phyloP scores from a whole-genome alignment of 2,113 vertebrate genomes.

The Vidua chalybeata region DNA sequence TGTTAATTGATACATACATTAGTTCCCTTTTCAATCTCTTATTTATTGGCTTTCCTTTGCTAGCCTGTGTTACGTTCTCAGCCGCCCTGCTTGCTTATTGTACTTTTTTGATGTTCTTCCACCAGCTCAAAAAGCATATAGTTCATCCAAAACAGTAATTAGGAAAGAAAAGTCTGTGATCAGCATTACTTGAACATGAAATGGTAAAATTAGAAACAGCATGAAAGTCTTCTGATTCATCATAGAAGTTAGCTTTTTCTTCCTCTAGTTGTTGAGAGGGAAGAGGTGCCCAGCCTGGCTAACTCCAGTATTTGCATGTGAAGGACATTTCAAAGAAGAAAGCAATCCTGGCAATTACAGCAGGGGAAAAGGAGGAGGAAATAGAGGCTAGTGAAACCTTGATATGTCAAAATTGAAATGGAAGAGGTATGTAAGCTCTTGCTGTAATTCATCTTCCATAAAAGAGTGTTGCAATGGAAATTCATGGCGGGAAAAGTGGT shows the following conservation, averaged over 20 bases:
- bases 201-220: not conserved
- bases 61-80: not conserved
- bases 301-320: not conserved
- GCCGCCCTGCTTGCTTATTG: not conserved
- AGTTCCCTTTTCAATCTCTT: not conserved
- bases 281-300: not conserved
- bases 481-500: not conserved
- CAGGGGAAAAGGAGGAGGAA: not conserved
- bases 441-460: not conserved
- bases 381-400: not conserved
- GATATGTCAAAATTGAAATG: not conserved
- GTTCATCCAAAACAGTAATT: slow-evolving; percentile 5
- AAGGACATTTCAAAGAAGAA: not conserved
- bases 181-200: not conserved
- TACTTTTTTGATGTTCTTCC: not conserved
- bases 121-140: not conserved
- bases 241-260: not conserved
- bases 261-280: not conserved
- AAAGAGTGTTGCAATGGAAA: not conserved
- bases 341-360: not conserved
- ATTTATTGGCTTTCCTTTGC: not conserved
- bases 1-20: not conserved
- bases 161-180: slow-evolving; percentile 19
- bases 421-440: not conserved
- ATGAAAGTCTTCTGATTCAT: not conserved